Conservation (phyloP, 2,797 vertebrate species). For the Ataeniobius toweri region DNA sequence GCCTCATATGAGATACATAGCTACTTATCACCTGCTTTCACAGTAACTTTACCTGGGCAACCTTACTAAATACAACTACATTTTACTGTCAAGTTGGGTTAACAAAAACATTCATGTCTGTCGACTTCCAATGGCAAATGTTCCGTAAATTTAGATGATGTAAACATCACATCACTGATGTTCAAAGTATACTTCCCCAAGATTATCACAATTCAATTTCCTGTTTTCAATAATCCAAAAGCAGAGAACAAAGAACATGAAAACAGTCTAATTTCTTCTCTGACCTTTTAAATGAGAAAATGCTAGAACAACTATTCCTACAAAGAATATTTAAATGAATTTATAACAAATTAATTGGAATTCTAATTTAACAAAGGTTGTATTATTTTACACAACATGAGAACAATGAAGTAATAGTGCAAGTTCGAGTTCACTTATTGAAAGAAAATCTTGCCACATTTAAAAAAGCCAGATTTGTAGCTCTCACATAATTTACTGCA, state of each 20-base stretch:
- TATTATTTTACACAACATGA: not conserved
- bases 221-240: not conserved
- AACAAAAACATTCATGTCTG: too few species aligned
- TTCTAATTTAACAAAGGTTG: not conserved
- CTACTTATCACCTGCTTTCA: too few species aligned
- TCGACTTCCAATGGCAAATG: too few species aligned
- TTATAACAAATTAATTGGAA: not conserved
- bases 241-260: not conserved
- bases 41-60: too few species aligned
- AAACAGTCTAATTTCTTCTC: not conserved
- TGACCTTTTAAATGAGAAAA: not conserved
- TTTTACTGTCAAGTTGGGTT: too few species aligned
- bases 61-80: too few species aligned
- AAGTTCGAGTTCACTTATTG: not conserved
- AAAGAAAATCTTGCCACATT: not conserved
- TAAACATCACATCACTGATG: not conserved
- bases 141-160: too few species aligned
- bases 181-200: not conserved
- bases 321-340: not conserved
- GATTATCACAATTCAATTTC: not conserved
- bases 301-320: not conserved
- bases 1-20: too few species aligned
- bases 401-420: not conserved
- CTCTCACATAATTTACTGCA: constrained; percentile 13
- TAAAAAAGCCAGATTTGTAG: not conserved